Conservation (phyloP, 1,140 invertebrate genomes). For the Heterodera schachtii region DNA sequence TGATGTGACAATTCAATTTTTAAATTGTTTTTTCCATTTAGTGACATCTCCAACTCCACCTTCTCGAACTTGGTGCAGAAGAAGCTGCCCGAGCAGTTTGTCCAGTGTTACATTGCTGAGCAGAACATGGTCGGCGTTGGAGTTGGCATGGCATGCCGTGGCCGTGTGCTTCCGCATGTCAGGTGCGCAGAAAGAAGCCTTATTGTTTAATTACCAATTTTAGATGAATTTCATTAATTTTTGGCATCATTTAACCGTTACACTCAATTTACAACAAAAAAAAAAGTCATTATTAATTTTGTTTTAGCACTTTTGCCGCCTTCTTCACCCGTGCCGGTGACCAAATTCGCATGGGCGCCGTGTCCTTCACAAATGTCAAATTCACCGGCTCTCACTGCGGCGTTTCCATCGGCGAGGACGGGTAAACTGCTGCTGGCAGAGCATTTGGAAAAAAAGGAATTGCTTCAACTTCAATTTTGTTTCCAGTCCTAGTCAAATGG, state of each 20-base stretch:
- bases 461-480: conserved; percentile 73
- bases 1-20: neutral
- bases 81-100: conserved; percentile 77
- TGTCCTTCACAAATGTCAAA: conserved; percentile 96
- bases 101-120: conserved; percentile 96
- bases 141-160: conserved; percentile 74
- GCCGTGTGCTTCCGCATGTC: conserved; percentile 60
- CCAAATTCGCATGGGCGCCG: conserved; percentile 97
- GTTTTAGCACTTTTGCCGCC: conserved; percentile 90
- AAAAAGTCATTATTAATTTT: no score
- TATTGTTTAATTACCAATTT: no score
- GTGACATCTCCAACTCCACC: conserved; percentile 97
- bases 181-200: conserved; percentile 32
- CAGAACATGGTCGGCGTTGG: conserved; percentile 80
- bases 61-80: conserved; percentile 88
- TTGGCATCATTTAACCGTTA: no score
- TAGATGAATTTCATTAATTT: no score
- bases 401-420: conserved; percentile 75
- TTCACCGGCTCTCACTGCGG: conserved; percentile 92
- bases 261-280: neutral
- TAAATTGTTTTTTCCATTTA: conserved; percentile 64
- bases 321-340: conserved; percentile 96
- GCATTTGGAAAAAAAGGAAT: neutral
- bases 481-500: conserved; percentile 99
- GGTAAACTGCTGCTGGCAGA: conserved; percentile 8